Evolutionary conservation across 2,797 vertebrate genomes (phyloP).

Genomic region (Holocentrus rufus): DNA sequence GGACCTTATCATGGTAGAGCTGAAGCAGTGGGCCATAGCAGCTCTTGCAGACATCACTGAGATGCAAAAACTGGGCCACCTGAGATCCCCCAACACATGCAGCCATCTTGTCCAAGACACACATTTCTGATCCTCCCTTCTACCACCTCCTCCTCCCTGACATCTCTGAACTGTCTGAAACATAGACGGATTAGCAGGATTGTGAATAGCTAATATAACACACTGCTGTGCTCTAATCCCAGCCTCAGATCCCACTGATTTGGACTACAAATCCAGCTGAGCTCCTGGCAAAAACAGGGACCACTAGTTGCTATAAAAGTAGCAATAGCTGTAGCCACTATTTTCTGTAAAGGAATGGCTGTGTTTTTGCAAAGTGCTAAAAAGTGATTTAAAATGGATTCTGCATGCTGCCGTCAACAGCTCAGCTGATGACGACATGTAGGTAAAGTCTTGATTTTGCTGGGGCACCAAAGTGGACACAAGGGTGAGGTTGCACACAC

Average conservation of each 20-base stretch:
- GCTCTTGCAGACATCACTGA: conserved; percentile 16
- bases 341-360: too few species aligned
- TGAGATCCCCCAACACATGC: conserved; percentile 24
- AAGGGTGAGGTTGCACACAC: conserved; percentile 14
- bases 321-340: too few species aligned
- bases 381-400: too few species aligned
- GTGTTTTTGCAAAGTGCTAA: too few species aligned
- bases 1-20: conserved; percentile 35
- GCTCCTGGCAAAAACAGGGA: too few species aligned
- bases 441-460: conserved; percentile 31
- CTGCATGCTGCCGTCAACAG: not conserved
- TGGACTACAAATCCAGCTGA: too few species aligned
- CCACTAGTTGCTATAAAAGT: too few species aligned
- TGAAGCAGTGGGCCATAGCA: not conserved
- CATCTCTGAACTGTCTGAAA: conserved; percentile 30
- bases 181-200: conserved; percentile 34
- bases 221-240: not conserved
- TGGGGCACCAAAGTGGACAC: conserved; percentile 31
- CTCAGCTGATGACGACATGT: conserved; percentile 7
- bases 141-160: not conserved
- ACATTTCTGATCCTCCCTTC: too few species aligned
- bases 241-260: too few species aligned
- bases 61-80: conserved; percentile 3
- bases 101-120: not conserved
- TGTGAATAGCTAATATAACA: conserved; percentile 28